Percentiles rank a stretch among this genome's conserved stretches.
phyloP scores from a whole-genome alignment of 2,888 invertebrate species.

The Polyommatus iphigenia region DNA sequence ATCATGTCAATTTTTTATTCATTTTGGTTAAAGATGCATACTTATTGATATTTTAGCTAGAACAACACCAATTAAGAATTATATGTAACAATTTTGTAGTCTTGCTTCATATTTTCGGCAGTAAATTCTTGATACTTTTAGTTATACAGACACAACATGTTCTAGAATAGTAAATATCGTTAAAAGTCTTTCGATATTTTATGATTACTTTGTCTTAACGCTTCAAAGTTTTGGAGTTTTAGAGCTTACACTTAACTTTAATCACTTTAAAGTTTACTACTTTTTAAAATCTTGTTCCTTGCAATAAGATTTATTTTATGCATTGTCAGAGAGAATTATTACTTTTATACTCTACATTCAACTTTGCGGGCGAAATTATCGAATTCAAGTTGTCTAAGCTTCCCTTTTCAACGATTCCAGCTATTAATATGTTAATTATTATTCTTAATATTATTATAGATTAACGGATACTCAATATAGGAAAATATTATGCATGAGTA shows the following conservation, averaged over 20 bases:
- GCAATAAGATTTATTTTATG: too few species aligned
- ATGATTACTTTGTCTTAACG: neutral
- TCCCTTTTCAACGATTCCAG: neutral
- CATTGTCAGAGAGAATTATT: too few species aligned
- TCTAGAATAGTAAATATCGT: conserved; percentile 9
- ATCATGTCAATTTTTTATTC: neutral
- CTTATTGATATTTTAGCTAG: neutral
- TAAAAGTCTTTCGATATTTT: neutral
- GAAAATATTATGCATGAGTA: neutral
- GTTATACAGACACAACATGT: neutral
- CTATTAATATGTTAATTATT: conserved; percentile 34
- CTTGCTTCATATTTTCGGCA: neutral
- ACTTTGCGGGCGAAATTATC: too few species aligned
- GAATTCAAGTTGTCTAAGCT: too few species aligned
- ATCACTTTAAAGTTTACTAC: too few species aligned
- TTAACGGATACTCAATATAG: neutral
- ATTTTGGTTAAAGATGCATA: neutral
- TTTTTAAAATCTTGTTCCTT: too few species aligned
- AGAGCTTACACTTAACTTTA: too few species aligned
- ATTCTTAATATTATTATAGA: neutral
- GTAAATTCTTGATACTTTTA: neutral
- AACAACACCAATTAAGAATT: neutral
- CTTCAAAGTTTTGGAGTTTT: neutral
- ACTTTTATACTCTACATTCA: too few species aligned
- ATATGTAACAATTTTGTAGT: neutral